Evolutionary conservation across 2,797 vertebrate genomes (phyloP).

Genomic region (Setipinna tenuifilis): DNA sequence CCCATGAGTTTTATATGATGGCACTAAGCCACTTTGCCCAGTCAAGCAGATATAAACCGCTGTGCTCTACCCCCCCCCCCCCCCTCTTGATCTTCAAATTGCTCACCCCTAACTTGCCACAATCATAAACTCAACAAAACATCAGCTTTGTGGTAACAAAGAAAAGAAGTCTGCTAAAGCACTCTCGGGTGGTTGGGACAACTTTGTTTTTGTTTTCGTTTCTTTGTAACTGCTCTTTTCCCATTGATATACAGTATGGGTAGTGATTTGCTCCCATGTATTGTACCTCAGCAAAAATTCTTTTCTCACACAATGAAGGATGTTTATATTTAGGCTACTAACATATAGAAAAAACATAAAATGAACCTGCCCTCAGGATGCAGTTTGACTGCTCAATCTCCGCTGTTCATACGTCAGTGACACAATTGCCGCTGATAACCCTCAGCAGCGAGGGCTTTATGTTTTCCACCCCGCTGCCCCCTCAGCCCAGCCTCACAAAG

Average conservation of each 20-base stretch:
- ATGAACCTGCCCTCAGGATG: not conserved
- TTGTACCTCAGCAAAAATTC: not conserved
- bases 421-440: constrained; percentile 13
- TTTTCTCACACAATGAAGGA: not conserved
- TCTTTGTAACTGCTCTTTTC: not conserved
- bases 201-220: too few relatives aligned
- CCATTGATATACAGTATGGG: not conserved
- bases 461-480: not conserved
- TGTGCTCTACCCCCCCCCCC: not conserved
- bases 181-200: too few relatives aligned
- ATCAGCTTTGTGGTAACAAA: not conserved
- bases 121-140: not conserved
- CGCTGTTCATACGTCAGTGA: not conserved
- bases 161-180: too few relatives aligned
- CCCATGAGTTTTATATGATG: constrained; percentile 4
- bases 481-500: constrained; percentile 12
- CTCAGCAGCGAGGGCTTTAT: not conserved
- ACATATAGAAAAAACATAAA: not conserved
- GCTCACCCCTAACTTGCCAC: not conserved
- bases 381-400: not conserved
- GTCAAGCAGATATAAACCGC: not conserved
- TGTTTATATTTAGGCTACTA: not conserved
- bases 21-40: not conserved
- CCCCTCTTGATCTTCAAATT: not conserved
- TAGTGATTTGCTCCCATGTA: not conserved